Percentiles rank a stretch among this genome's conserved stretches.
phyloP scores from a whole-genome alignment of 2,888 invertebrate genomes.

The Melinaea marsaeus region DNA sequence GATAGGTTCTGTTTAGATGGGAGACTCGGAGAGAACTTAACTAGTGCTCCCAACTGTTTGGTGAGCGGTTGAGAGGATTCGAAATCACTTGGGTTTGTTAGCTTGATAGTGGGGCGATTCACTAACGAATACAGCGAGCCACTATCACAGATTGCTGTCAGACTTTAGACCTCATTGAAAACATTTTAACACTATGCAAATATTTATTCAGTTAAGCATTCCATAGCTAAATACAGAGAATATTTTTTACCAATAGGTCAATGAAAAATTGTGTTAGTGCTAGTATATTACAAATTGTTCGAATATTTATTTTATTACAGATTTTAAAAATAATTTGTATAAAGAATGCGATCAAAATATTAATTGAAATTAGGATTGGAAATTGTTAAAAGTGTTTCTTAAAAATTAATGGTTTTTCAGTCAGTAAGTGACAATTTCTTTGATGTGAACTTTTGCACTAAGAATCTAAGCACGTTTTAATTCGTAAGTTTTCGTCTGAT shows the following conservation, averaged over 20 bases:
- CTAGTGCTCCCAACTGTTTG: conserved; percentile 28
- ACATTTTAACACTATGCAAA: conserved; percentile 2
- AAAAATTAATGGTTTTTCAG: conserved; percentile 26
- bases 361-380: not conserved
- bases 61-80: conserved; percentile 24
- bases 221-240: no score
- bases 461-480: conserved; percentile 70
- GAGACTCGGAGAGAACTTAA: conserved; percentile 29
- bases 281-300: no score
- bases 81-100: conserved; percentile 29
- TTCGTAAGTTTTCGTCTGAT: conserved; percentile 69
- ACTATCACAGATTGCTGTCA: conserved; percentile 16
- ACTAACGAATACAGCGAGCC: conserved; percentile 19
- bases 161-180: conserved; percentile 18
- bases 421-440: conserved; percentile 31
- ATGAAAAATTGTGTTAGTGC: conserved; percentile 6
- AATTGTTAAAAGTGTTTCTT: not conserved
- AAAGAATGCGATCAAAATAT: no score
- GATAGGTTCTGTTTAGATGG: conserved; percentile 45
- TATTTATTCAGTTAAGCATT: no score
- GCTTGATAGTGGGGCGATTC: conserved; percentile 25
- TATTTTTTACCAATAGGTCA: not conserved
- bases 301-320: no score
- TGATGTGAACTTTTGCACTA: conserved; percentile 37
- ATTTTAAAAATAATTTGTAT: no score